These are phyloP conservation scores for Tenthredo scrophulariae DNA, from an alignment of 2,888 invertebrate genomes.

Conservation along the genomic window DNA sequence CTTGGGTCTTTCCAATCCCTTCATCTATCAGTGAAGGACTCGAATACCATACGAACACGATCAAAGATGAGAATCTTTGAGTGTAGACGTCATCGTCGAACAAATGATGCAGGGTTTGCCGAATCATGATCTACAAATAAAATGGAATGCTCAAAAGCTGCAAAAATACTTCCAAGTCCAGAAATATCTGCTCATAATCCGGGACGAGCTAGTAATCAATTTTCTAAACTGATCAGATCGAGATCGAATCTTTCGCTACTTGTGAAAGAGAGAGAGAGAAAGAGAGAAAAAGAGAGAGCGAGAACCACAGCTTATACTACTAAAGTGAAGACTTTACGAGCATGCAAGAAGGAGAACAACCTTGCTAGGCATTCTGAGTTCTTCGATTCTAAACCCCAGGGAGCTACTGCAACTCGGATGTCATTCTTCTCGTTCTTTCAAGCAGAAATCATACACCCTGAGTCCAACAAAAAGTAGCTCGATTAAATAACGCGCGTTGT, in stretches of 20 bases:
- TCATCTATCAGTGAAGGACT: slow-evolving; percentile 19
- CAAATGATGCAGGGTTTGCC: not conserved
- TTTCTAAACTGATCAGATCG: not conserved
- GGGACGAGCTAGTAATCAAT: not conserved
- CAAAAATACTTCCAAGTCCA: not conserved
- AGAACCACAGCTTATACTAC: slow-evolving; percentile 11
- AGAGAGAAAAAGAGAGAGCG: slow-evolving; percentile 28
- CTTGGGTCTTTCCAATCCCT: slow-evolving; percentile 46
- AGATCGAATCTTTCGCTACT: slow-evolving; percentile 27
- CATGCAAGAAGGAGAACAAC: slow-evolving; percentile 14
- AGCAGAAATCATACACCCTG: slow-evolving; percentile 25
- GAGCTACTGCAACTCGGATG: slow-evolving; percentile 35
- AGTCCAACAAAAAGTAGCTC: slow-evolving; percentile 16
- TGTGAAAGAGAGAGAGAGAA: slow-evolving; percentile 4
- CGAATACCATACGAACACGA: not conserved
- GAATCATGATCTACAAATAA: not conserved
- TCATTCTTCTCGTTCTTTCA: slow-evolving; percentile 42
- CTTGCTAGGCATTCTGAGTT: not conserved
- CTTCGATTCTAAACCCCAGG: slow-evolving; percentile 31
- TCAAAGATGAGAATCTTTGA: not conserved
- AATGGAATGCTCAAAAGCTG: not conserved
- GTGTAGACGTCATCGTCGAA: not conserved
- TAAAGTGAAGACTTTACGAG: slow-evolving; percentile 37
- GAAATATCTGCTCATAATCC: not conserved
- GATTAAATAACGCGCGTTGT: slow-evolving; percentile 23